phyloP scores from a whole-genome alignment of 2,113 vertebrate genomes.

The Pterocles gutturalis region DNA sequence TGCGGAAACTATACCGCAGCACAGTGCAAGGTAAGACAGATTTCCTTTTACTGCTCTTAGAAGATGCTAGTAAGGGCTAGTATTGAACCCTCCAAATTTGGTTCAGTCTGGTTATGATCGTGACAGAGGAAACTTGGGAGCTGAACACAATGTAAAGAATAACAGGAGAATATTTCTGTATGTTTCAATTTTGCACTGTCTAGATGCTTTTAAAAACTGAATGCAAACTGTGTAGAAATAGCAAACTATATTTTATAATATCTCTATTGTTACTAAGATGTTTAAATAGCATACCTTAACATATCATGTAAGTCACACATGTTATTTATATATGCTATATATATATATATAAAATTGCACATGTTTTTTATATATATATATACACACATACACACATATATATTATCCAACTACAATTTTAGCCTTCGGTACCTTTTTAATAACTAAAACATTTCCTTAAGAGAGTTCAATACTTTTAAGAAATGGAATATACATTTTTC shows the following conservation, averaged over 20 bases:
- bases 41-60: constrained; percentile 35
- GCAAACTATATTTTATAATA: constrained; percentile 62
- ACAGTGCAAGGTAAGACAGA: constrained; percentile 8
- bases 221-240: constrained; percentile 48
- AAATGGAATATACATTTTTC: constrained; percentile 68
- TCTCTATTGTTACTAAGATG: constrained; percentile 50
- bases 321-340: constrained; percentile 58
- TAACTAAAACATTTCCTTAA: constrained; percentile 60
- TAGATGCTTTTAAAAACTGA: constrained; percentile 64
- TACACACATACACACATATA: constrained; percentile 18
- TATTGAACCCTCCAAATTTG: constrained; percentile 14
- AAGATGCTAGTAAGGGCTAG: constrained; percentile 43
- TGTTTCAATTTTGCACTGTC: constrained; percentile 65
- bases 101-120: not conserved
- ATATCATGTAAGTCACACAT: not conserved
- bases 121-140: not conserved
- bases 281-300: constrained; percentile 64
- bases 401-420: constrained; percentile 68
- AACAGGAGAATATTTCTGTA: constrained; percentile 38
- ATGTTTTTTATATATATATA: constrained; percentile 58
- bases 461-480: constrained; percentile 71
- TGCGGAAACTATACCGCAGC: not conserved
- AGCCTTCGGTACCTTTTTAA: constrained; percentile 75
- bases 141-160: constrained; percentile 39
- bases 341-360: constrained; percentile 59